Percentiles rank a stretch among this genome's conserved stretches.
Conservation (phyloP, 2,888 invertebrate genomes). For the Coenonympha glycerion region DNA sequence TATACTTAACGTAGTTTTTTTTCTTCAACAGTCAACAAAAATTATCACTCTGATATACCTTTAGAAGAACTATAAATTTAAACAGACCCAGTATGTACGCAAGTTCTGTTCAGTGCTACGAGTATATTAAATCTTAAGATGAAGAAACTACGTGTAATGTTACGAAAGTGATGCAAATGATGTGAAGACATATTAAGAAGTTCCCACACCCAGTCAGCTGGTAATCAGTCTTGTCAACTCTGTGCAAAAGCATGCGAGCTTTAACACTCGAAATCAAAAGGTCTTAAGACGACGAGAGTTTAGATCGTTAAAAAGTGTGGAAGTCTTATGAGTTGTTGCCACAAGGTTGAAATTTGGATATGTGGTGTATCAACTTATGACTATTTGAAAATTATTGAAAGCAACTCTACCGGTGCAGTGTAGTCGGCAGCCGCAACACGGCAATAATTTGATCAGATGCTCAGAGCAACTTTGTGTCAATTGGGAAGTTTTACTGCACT, state of each 20-base stretch:
- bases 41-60: too few species aligned
- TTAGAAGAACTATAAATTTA: too few species aligned
- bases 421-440: conserved; percentile 58
- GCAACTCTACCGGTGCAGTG: conserved; percentile 47
- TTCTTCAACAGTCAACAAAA: too few species aligned
- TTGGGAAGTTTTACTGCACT: conserved; percentile 63
- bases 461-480: conserved; percentile 62
- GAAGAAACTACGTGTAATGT: conserved; percentile 29
- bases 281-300: conserved; percentile 10
- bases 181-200: conserved; percentile 68
- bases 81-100: too few species aligned
- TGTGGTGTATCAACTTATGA: conserved; percentile 32
- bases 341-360: conserved; percentile 30
- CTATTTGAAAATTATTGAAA: conserved; percentile 37
- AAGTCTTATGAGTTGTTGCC: conserved; percentile 3
- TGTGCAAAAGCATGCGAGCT: conserved; percentile 35
- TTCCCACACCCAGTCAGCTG: conserved; percentile 48
- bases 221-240: conserved; percentile 68
- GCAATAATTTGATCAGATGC: conserved; percentile 72
- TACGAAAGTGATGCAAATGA: conserved; percentile 56
- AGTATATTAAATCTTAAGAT: conserved; percentile 30
- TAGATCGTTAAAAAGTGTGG: not conserved
- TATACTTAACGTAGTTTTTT: too few species aligned
- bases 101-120: too few species aligned
- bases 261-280: conserved; percentile 26